Conservation (phyloP, 2,113 vertebrate species). For the Actinemys pallida region DNA sequence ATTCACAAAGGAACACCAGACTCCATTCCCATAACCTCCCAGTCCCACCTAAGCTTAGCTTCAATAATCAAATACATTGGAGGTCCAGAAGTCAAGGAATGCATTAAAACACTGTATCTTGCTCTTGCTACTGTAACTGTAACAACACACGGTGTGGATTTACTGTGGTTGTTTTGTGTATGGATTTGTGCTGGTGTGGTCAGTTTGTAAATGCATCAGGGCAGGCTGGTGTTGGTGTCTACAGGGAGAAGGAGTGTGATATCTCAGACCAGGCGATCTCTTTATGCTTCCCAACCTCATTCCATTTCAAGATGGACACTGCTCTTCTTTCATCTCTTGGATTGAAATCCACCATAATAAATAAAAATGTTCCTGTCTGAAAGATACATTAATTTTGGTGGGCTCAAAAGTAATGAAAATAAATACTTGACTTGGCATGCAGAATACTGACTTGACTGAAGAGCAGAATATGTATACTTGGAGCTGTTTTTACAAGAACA, state of each 20-base stretch:
- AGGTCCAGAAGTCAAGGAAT: neutral
- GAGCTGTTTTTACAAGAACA: conserved; percentile 79
- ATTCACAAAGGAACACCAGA: neutral
- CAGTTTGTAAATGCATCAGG: neutral
- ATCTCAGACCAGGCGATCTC: neutral
- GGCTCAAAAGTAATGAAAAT: conserved; percentile 81
- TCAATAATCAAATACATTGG: rapidly evolving
- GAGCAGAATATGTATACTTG: conserved; percentile 77
- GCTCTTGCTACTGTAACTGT: neutral
- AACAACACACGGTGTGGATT: neutral
- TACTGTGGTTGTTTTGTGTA: neutral
- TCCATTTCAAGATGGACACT: conserved; percentile 41
- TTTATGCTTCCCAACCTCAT: neutral
- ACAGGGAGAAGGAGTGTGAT: neutral
- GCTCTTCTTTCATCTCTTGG: conserved; percentile 78
- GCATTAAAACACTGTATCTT: neutral
- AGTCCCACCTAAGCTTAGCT: neutral
- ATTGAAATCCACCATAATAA: conserved; percentile 78
- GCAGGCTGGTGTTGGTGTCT: neutral
- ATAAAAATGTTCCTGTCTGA: conserved; percentile 82
- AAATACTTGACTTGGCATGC: conserved; percentile 78
- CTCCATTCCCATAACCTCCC: neutral
- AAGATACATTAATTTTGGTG: conserved; percentile 81
- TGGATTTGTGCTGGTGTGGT: neutral
- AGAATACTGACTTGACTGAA: conserved; percentile 55